Evolutionary conservation across 2,113 vertebrate species (phyloP), one percentile per base, ranked within the genome.

Genomic region (Poecilia latipinna): DNA sequence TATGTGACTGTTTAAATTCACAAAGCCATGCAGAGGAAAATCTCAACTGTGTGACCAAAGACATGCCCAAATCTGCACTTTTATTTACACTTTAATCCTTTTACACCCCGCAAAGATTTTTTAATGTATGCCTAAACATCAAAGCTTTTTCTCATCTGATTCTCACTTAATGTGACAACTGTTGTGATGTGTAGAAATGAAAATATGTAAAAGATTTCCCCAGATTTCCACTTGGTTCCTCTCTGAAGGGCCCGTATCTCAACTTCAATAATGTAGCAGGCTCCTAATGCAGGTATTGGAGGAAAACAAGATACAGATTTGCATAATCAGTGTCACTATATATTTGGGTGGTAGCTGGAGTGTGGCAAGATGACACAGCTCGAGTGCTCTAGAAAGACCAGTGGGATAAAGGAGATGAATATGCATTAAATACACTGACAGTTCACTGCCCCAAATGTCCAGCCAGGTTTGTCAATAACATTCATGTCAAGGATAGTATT

Each of bases 311-410:
- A 93, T 89, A 76, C 89, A 94, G 94, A 94, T 95, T 95, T 95
- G 93, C 94, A 95, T 95, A 95, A 95, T 95, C 93, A 94, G 89
- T 95, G 95, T 95, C 95, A 95, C 93, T 94, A 94, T 91, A 93
- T 87, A 95, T 95, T 95, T 95, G 90, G 88, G 86, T 90, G 89
- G 89, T 82, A 85, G 93, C 85, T 91, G 89, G 90, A 92, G 91
- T 93, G 93, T 94, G 92, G 93, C 87, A 87, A 90, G 91, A 93
- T 92, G 93, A 94, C 91, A 93, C 89, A 82, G 91, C 88, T 91
- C 71, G 79, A 87, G 79, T 85, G 89, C 80, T 91, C 83, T 84
- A 88, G 90, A 85, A 90, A 88, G 91, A 91, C 90, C 84, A 72
- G 71, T 84, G 86, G 88, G 91, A 93, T 91, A 90, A 91, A 91